A percentile compares a stretch with the other conserved stretches of the same genome.
Evolutionary conservation across 2,113 vertebrate species (phyloP).

Genomic region (Desmodus rotundus): DNA sequence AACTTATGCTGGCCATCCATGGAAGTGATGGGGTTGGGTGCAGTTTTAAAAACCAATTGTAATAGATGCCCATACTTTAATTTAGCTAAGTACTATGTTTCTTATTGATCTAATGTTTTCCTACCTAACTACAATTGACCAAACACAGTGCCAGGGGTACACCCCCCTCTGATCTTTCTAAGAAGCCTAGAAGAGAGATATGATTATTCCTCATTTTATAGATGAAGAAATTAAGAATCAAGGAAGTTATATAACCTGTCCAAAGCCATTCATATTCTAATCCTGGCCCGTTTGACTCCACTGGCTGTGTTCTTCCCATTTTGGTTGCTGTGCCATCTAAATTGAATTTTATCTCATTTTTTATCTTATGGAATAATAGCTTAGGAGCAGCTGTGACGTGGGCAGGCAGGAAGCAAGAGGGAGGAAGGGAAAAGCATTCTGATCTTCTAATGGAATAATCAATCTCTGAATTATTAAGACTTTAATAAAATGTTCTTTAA

Average conservation of each 20-base stretch:
- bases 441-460: conserved; percentile 64
- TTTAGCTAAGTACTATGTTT: not conserved
- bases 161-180: not conserved
- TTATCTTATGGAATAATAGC: conserved; percentile 46
- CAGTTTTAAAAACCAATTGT: not conserved
- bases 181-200: not conserved
- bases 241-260: not conserved
- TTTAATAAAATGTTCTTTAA: conserved; percentile 61
- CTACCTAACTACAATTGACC: not conserved
- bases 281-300: not conserved
- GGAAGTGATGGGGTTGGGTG: not conserved
- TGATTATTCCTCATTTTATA: not conserved
- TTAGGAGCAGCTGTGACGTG: conserved; percentile 68
- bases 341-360: conserved; percentile 59
- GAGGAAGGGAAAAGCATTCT: conserved; percentile 43
- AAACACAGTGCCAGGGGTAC: not conserved
- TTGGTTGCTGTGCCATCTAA: not conserved
- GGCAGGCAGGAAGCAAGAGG: conserved; percentile 68
- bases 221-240: not conserved
- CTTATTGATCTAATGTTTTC: not conserved
- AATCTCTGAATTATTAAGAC: conserved; percentile 71
- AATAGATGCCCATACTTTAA: not conserved
- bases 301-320: not conserved
- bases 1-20: not conserved
- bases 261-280: not conserved